phyloP scores from a whole-genome alignment of 1,140 invertebrate genomes.

The Heliconius hewitsoni region DNA sequence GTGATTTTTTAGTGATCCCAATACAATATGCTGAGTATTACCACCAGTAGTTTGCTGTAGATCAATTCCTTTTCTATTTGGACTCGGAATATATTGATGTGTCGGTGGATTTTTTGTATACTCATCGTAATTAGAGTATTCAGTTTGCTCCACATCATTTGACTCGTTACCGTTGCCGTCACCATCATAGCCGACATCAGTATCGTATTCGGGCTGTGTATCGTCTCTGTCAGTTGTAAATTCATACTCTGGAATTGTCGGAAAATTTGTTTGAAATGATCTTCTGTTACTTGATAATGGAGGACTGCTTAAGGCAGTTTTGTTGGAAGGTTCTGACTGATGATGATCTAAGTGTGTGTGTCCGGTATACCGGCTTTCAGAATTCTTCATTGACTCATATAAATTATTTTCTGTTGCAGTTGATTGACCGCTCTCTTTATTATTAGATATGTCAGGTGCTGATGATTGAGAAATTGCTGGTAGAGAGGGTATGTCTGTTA shows the following conservation, averaged over 20 bases:
- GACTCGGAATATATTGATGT: constrained; percentile 68
- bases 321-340: constrained; percentile 38
- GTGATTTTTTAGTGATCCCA: constrained; percentile 79
- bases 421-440: constrained; percentile 28
- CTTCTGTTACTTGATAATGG: constrained; percentile 54
- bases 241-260: constrained; percentile 57
- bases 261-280: constrained; percentile 59
- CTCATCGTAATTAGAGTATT: constrained; percentile 79
- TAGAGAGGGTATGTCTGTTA: constrained; percentile 36
- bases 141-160: constrained; percentile 80
- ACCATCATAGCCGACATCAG: constrained; percentile 55
- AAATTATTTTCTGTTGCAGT: constrained; percentile 42
- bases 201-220: constrained; percentile 67
- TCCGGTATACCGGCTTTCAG: constrained; percentile 50
- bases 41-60: constrained; percentile 72
- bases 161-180: constrained; percentile 78
- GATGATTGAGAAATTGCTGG: constrained; percentile 30
- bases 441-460: constrained; percentile 29
- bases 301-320: constrained; percentile 36
- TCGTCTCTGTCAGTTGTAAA: constrained; percentile 71
- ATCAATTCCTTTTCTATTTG: constrained; percentile 59
- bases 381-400: constrained; percentile 51
- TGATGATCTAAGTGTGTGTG: constrained; percentile 70
- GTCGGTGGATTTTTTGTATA: constrained; percentile 63
- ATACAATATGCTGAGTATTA: constrained; percentile 80